Evolutionary conservation across 2,888 invertebrate genomes (phyloP).

Genomic region (Meghimatium bilineatum): DNA sequence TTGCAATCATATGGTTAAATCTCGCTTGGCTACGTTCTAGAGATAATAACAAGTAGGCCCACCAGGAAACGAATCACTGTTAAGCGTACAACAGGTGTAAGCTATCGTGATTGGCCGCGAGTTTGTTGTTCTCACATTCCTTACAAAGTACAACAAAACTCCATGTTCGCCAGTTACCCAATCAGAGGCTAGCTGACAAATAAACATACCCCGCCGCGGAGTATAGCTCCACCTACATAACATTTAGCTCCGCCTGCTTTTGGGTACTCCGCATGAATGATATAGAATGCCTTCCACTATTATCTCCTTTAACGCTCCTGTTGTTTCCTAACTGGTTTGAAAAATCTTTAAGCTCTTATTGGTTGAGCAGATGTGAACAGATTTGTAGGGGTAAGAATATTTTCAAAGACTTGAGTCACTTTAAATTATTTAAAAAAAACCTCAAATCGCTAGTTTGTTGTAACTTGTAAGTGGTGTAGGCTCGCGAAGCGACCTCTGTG

Average conservation of each 20-base stretch:
- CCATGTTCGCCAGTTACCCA: neutral
- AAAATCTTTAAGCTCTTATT: neutral
- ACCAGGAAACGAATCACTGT: neutral
- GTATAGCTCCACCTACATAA: neutral
- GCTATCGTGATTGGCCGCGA: conserved; percentile 17
- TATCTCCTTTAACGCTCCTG: neutral
- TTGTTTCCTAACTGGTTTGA: neutral
- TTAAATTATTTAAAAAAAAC: neutral
- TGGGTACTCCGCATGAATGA: too few species aligned
- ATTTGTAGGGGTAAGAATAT: neutral
- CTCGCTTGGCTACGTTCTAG: neutral
- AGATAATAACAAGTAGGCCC: neutral
- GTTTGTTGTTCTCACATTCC: neutral
- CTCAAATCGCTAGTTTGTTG: neutral
- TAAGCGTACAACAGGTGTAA: neutral
- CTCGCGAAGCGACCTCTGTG: conserved; percentile 7
- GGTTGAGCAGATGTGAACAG: neutral
- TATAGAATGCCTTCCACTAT: neutral
- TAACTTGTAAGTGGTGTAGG: neutral
- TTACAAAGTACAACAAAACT: neutral
- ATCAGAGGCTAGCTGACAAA: neutral
- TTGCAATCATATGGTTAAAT: conserved; percentile 22
- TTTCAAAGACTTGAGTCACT: conserved; percentile 12
- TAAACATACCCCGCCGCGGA: too few species aligned
- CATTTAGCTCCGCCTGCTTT: conserved; percentile 13